These are phyloP conservation scores for Dolomedes plantarius DNA, from an alignment of 2,888 invertebrate species.

Conservation along the genomic window DNA sequence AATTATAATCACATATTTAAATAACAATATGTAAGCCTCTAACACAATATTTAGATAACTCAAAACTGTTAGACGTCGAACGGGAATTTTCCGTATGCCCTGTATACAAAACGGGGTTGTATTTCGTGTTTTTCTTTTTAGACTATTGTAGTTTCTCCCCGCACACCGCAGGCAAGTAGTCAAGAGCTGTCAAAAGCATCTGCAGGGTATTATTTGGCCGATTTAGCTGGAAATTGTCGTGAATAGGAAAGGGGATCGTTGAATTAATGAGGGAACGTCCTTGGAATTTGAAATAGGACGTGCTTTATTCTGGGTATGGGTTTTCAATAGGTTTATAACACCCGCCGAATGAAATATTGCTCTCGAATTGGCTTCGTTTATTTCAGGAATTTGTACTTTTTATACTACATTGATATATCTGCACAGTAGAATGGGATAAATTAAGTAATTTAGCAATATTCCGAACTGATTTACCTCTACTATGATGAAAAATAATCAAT, in stretches of 20 bases:
- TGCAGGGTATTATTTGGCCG: background rate
- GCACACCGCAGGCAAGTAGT: background rate
- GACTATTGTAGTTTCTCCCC: background rate
- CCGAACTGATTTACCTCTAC: no score
- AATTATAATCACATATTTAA: background rate
- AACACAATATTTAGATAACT: background rate
- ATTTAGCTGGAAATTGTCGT: conserved; percentile 12
- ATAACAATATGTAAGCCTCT: background rate
- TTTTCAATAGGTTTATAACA: background rate
- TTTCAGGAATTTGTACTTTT: no score
- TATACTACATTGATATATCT: no score
- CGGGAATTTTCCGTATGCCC: no score
- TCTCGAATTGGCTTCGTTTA: no score
- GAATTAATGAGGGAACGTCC: background rate
- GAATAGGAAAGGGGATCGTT: background rate
- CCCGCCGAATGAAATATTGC: no score
- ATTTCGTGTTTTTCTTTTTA: background rate
- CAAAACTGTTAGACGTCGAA: background rate
- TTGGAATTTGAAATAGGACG: background rate
- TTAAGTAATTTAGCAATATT: no score
- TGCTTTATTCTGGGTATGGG: background rate
- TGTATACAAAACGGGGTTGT: no score
- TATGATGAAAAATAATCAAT: no score
- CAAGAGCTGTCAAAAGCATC: conserved; percentile 10
- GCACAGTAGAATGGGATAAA: no score